phyloP scores from a whole-genome alignment of 2,888 invertebrate species.

The Psococerastis gibbosa region DNA sequence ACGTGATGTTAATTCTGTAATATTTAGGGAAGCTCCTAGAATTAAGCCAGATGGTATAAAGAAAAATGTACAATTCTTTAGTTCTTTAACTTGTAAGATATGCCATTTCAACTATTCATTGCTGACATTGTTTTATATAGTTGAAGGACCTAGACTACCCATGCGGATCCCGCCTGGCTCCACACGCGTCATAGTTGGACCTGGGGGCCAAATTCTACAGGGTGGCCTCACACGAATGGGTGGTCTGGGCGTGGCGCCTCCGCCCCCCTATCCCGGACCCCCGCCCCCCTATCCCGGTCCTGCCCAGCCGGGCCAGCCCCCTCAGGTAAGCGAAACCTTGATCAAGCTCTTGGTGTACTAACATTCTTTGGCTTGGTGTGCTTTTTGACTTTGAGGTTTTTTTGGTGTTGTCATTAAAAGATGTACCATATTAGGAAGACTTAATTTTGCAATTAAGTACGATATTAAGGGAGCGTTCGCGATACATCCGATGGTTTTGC shows the following conservation, averaged over 20 bases:
- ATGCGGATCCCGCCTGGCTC: slow-evolving; percentile 4
- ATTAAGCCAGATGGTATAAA: too few species aligned
- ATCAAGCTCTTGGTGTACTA: slow-evolving; percentile 15
- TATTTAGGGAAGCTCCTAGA: too few species aligned
- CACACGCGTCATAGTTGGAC: slow-evolving; percentile 12
- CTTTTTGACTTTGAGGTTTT: slow-evolving; percentile 24
- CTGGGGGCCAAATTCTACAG: slow-evolving; percentile 10
- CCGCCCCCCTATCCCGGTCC: slow-evolving; percentile 47
- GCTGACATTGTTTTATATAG: too few species aligned
- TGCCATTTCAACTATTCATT: too few species aligned
- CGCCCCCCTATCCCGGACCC: slow-evolving; percentile 52
- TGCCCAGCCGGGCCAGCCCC: neutral
- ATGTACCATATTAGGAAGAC: too few species aligned
- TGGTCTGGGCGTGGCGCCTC: slow-evolving; percentile 30
- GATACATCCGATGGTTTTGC: too few species aligned
- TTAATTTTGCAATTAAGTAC: too few species aligned
- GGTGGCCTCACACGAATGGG: slow-evolving; percentile 26
- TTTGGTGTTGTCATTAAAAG: slow-evolving; percentile 11
- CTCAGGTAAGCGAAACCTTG: slow-evolving; percentile 26
- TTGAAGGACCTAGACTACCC: neutral
- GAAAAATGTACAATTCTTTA: too few species aligned
- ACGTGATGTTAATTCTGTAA: too few species aligned
- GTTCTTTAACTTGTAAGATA: too few species aligned
- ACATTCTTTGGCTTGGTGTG: slow-evolving; percentile 27
- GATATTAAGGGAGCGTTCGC: too few species aligned